phyloP scores from a whole-genome alignment of 2,888 invertebrate species.

The Furcula furcula region DNA sequence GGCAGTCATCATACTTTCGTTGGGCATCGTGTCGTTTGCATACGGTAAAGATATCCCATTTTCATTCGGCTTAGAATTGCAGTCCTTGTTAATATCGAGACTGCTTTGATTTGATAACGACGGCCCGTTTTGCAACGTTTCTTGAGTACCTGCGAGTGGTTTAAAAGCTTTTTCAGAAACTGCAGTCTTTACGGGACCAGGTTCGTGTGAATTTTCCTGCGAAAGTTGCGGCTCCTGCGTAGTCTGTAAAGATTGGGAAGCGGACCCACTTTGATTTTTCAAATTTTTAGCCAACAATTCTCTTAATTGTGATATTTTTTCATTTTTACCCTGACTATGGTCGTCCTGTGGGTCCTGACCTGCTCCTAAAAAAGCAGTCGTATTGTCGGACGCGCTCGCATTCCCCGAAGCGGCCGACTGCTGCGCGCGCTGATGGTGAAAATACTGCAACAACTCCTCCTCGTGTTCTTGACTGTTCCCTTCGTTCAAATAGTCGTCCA shows the following conservation, averaged over 20 bases:
- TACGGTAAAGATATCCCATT: slow-evolving; percentile 52
- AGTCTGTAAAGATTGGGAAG: slow-evolving; percentile 40
- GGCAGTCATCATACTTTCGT: slow-evolving; percentile 40
- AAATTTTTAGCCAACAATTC: slow-evolving; percentile 86
- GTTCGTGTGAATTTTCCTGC: slow-evolving; percentile 43
- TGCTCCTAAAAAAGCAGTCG: slow-evolving; percentile 65
- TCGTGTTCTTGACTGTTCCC: slow-evolving; percentile 91
- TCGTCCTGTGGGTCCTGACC: slow-evolving; percentile 73
- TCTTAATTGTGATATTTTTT: slow-evolving; percentile 88
- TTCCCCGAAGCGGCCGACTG: slow-evolving; percentile 28
- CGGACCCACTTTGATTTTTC: slow-evolving; percentile 69
- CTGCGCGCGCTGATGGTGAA: slow-evolving; percentile 81
- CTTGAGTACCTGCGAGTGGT: slow-evolving; percentile 39
- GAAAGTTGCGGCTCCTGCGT: slow-evolving; percentile 44
- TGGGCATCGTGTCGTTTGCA: slow-evolving; percentile 37
- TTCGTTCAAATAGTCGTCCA: slow-evolving; percentile 90
- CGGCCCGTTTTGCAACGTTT: slow-evolving; percentile 43
- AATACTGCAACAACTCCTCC: slow-evolving; percentile 92
- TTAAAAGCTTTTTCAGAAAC: slow-evolving; percentile 61
- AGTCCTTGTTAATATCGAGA: slow-evolving; percentile 40
- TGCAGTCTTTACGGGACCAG: slow-evolving; percentile 37
- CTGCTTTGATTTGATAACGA: slow-evolving; percentile 37
- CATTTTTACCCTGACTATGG: slow-evolving; percentile 78
- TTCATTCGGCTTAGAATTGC: slow-evolving; percentile 44
- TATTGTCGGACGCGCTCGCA: slow-evolving; percentile 20